A percentile compares a stretch with the other conserved stretches of the same genome.
These are phyloP conservation scores for Brachyptera risi DNA, from an alignment of 2,888 invertebrate genomes.

Conservation along the genomic window DNA sequence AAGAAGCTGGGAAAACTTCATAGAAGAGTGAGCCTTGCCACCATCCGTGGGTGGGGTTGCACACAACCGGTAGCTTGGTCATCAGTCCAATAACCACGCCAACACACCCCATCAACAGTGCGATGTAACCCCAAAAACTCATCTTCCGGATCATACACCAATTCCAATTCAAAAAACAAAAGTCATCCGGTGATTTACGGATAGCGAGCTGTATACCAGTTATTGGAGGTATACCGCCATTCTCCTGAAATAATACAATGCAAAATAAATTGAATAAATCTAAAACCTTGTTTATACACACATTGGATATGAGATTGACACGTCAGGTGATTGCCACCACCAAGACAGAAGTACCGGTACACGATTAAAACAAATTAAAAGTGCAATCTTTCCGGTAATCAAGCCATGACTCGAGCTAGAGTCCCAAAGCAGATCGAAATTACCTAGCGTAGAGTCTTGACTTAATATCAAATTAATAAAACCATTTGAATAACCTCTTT, in stretches of 20 bases:
- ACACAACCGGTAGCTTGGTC: conserved; percentile 51
- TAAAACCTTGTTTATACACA: no score
- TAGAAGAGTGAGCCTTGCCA: conserved; percentile 79
- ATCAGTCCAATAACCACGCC: conserved; percentile 71
- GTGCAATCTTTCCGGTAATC: no score
- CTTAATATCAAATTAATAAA: not conserved
- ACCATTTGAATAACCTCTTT: no score
- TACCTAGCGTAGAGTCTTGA: no score
- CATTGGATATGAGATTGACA: no score
- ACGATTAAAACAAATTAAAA: no score
- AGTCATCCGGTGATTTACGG: conserved; percentile 46
- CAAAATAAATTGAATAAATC: not conserved
- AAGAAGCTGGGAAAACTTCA: conserved; percentile 83
- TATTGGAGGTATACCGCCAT: conserved; percentile 46
- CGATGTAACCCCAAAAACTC: conserved; percentile 68
- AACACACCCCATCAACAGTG: conserved; percentile 66
- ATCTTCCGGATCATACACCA: conserved; percentile 74
- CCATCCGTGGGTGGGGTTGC: conserved; percentile 62
- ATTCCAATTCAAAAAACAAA: conserved; percentile 68
- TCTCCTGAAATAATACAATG: conserved; percentile 40
- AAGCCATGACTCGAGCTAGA: no score
- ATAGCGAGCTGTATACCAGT: conserved; percentile 45
- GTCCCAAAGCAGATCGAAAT: no score
- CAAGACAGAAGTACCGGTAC: no score
- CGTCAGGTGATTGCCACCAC: no score